Percentiles rank a stretch among this genome's conserved stretches.
phyloP scores from a whole-genome alignment of 1,140 invertebrate genomes.

The Aphis gossypii region DNA sequence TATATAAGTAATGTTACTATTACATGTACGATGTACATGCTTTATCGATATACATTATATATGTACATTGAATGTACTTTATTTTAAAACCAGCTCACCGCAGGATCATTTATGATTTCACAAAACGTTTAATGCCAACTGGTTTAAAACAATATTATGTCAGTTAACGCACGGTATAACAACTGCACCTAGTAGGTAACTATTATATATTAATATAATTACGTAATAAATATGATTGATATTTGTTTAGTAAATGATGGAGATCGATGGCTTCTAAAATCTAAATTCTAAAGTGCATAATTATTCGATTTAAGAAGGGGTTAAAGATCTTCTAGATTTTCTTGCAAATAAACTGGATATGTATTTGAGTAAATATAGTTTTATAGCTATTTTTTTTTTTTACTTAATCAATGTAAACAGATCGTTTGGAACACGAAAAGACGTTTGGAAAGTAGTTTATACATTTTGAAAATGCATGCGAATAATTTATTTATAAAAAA shows the following conservation, averaged over 20 bases:
- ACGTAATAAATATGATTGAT: constrained; percentile 21
- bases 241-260: neutral
- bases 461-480: neutral
- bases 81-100: constrained; percentile 1
- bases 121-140: constrained; percentile 25
- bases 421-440: neutral
- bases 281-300: neutral
- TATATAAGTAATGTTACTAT: neutral
- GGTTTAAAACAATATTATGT: constrained; percentile 33
- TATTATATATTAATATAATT: neutral
- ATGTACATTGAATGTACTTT: neutral
- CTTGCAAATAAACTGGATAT: neutral
- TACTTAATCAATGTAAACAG: neutral
- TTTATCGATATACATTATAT: neutral
- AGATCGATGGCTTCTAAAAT: neutral
- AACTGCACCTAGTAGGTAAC: neutral
- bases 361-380: neutral
- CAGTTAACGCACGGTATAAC: neutral
- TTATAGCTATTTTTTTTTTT: neutral
- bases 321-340: neutral
- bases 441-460: constrained; percentile 34
- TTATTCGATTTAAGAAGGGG: neutral
- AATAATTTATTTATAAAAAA: neutral
- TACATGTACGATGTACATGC: neutral
- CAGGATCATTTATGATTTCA: neutral